Percentiles rank a stretch among this genome's conserved stretches.
phyloP scores from a whole-genome alignment of 2,797 vertebrate genomes.

The Buceros bicornis region DNA sequence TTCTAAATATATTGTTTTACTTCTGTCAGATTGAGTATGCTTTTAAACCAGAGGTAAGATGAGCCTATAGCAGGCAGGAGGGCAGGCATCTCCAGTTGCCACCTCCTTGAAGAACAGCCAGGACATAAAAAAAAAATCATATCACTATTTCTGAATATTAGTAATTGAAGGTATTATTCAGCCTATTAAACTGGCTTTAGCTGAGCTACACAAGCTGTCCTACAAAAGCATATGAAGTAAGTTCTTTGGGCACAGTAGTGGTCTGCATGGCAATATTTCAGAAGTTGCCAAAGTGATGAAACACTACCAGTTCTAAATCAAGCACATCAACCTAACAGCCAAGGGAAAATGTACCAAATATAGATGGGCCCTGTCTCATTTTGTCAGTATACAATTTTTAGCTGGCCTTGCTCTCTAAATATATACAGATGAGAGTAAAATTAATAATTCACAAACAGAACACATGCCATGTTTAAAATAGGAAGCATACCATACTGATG shows the following conservation, averaged over 20 bases:
- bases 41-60: slow-evolving; percentile 24
- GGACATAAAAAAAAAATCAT: not conserved
- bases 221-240: not conserved
- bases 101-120: not conserved
- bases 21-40: not conserved
- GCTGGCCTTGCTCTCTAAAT: slow-evolving; percentile 14
- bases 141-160: not conserved
- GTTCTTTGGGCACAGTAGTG: not conserved
- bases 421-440: not conserved
- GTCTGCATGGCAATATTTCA: not conserved
- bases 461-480: slow-evolving; percentile 24
- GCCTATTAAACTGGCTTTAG: not conserved
- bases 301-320: slow-evolving; percentile 48
- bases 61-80: not conserved
- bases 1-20: not conserved
- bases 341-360: not conserved
- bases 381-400: not conserved
- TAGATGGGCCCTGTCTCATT: not conserved
- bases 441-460: not conserved
- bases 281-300: not conserved
- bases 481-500: not conserved
- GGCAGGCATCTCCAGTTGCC: not conserved
- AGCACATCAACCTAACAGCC: not conserved
- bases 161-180: not conserved
- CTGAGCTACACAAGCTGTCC: not conserved